Percentiles rank a stretch among this genome's conserved stretches.
phyloP scores from a whole-genome alignment of 2,888 invertebrate genomes.

The Lithophane leautieri region DNA sequence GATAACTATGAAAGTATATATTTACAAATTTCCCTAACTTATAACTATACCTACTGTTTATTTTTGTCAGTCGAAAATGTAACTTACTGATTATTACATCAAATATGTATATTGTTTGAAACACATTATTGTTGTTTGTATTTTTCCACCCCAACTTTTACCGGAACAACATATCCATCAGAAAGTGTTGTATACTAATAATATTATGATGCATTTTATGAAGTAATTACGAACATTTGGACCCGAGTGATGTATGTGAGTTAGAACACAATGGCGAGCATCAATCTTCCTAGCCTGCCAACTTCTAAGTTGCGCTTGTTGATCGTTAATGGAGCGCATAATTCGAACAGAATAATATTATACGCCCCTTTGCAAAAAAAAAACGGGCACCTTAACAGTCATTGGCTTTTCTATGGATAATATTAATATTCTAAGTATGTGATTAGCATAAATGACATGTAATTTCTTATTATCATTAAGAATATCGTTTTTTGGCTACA shows the following conservation, averaged over 20 bases:
- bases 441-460: too few relatives aligned
- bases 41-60: background rate
- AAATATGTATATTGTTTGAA: background rate
- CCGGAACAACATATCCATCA: constrained; percentile 39
- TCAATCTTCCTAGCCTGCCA: constrained; percentile 57
- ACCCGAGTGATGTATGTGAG: constrained; percentile 48
- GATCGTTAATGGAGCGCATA: constrained; percentile 69
- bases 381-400: too few relatives aligned
- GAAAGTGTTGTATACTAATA: constrained; percentile 26
- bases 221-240: constrained; percentile 49
- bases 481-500: too few relatives aligned
- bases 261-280: constrained; percentile 45
- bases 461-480: too few relatives aligned
- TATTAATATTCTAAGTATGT: too few relatives aligned
- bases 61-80: background rate
- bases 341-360: constrained; percentile 66
- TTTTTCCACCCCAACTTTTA: constrained; percentile 3
- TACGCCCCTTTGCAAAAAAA: too few relatives aligned
- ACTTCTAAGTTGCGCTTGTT: constrained; percentile 56
- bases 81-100: background rate
- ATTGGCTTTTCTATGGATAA: too few relatives aligned
- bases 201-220: constrained; percentile 33
- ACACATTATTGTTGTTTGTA: background rate
- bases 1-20: background rate
- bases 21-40: background rate